Evolutionary conservation across 2,888 invertebrate genomes (phyloP), one percentile per base, ranked within the genome.

Genomic region (Priocnemis perturbator): DNA sequence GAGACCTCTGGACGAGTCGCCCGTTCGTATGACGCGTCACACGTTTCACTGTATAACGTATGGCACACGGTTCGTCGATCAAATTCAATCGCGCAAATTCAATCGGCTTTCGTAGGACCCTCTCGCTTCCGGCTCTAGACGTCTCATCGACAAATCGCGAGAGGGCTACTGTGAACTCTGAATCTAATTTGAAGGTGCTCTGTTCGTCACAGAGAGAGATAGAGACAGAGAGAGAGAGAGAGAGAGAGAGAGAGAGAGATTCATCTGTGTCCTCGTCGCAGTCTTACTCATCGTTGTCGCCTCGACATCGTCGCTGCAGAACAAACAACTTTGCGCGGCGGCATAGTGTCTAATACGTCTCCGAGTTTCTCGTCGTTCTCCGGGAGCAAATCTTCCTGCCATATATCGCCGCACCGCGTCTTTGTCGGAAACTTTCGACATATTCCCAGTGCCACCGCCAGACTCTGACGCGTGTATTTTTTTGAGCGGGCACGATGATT

Each of bases 141-240:
- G 5, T 26, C 26, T 26, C 26, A 26, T 2, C 26, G 26, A 26
- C 26, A 26, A 30, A 50, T 37, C 50, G 26, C 23, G 48, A 17
- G 30, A 37, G 61, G 64, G 55, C 56, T 61, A 68, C 64, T 66
- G 61, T 65, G 45, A 57, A 62, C 58, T 52, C 47, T 60, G 68
- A 67, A 75, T 71, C 60, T 74, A 75, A 75, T 74, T 75, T 69
- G 69, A 56, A 64, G 62, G 59, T 45, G 52, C 60, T 53, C 59
- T 60, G 14, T 37, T 5, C 11, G n/a, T 9, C 45, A 26, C 48
- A 45, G 23, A 11, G 45, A 5, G 20, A 45, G 19, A 44, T 11
- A 20, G 21, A 20, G 3, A 26, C 48, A 45, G 23, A 11, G 45
- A 5, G 20, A 45, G 19, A 44, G n/a, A 20, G 21, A 20, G 56